phyloP scores from a whole-genome alignment of 2,797 vertebrate species.

The Lepidocolaptes lacrymiger region DNA sequence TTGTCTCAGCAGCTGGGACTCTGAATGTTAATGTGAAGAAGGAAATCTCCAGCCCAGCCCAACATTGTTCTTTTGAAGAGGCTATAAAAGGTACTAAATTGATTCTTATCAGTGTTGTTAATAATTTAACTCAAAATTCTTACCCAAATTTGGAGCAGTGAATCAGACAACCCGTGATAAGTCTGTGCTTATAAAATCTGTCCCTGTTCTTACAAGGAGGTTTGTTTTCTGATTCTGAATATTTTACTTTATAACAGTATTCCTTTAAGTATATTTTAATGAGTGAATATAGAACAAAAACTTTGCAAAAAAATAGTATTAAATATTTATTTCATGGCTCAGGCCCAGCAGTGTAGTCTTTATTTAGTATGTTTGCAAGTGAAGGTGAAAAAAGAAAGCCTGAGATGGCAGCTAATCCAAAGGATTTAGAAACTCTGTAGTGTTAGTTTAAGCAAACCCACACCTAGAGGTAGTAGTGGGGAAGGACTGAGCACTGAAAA shows the following conservation, averaged over 20 bases:
- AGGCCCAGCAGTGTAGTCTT: background rate
- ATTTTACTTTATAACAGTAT: background rate
- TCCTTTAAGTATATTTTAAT: background rate
- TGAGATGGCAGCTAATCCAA: background rate
- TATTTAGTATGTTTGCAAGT: background rate
- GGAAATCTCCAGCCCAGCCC: conserved; percentile 89
- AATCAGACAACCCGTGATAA: conserved; percentile 18
- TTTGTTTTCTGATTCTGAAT: background rate
- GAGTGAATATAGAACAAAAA: background rate
- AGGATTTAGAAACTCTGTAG: background rate
- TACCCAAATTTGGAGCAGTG: conserved; percentile 7
- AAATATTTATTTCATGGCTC: background rate
- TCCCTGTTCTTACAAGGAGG: background rate
- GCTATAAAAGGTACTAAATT: conserved; percentile 89
- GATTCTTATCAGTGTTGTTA: conserved; percentile 64
- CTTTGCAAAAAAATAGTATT: background rate
- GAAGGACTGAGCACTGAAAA: background rate
- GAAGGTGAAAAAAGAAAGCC: background rate
- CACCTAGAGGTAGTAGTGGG: background rate
- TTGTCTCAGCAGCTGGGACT: conserved; percentile 79
- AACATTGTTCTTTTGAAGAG: conserved; percentile 93
- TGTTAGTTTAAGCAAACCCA: background rate
- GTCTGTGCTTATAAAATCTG: conserved; percentile 4
- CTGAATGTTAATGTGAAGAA: conserved; percentile 92
- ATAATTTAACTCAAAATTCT: conserved; percentile 43